Evolutionary conservation across 2,888 invertebrate species (phyloP), one percentile per base, ranked within the genome.

Genomic region (Julus scandinavius): DNA sequence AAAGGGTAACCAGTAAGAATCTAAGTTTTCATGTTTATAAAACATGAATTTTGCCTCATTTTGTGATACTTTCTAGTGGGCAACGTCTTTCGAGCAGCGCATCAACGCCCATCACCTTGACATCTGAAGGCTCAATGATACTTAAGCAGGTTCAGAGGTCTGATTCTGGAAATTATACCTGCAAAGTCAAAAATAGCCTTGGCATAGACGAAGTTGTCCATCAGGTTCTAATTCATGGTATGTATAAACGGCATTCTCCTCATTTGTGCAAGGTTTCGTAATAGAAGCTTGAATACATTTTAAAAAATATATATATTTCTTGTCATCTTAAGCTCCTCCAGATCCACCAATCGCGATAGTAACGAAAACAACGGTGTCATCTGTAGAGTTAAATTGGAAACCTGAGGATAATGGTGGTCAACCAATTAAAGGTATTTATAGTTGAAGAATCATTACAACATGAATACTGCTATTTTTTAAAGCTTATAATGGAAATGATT

Each of bases 141-240:
- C n/a, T 89, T 9, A 85, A 58, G 40, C 80, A 89, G 49, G 80
- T 88, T 49, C 85, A 88, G 9, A 58, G 89, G 40, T 40, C 85
- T 38, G 89, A 89, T 17, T 88, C 88, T 50, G 89, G 89, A 13
- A 88, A 89, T 83, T 89, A 89, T 87, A 88, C 89, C 15, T 89
- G 89, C 63, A 80, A 50, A 45, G 89, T 89, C 6, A 88, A 88
- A 41, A 89, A 89, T 58, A 85, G 50, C 20, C 49, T 88, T 87
- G 89, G 89, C 7, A 84, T 45, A 72, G 89, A 89, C 72, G 87
- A 89, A 54, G 87, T 89, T 29, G 45, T 58, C 13, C 87, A 89
- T 87, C 63, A 84, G 40, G 17, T 89, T 11, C 20, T 41, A 54
- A 88, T 89, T 29, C 87, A 88, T n/a, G 88, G 89, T 89, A 83